Base-by-base conservation (phyloP, 2,113 vertebrate species). In the Psilopogon haemacephalus region DNA sequence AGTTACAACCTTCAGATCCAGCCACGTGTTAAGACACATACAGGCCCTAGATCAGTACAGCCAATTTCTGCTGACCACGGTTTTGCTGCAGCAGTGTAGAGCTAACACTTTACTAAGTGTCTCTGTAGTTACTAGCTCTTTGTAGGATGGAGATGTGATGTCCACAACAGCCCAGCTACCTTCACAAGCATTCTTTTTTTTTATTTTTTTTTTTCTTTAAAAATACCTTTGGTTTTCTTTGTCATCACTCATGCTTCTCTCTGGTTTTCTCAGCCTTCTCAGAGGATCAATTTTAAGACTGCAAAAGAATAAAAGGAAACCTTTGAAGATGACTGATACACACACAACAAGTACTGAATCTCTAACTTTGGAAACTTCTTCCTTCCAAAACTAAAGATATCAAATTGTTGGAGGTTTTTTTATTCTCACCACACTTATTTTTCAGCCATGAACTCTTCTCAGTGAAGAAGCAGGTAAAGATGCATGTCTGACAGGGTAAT, bases 181-280 rank as follows among this genome's bases (percentile, higher is more conserved):
- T 56, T 38, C 58, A 90, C 6, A 62, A 26, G 1, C 82, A 15
- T 71, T 65, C 59, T 18, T 2, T 19, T 42, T 38, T 71, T 26
- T 27, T 65, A 63, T 18, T 2, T 19, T 42, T 38, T 71, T 26
- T 27, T 16, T 32, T 38, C 18, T 75, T 85, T 64, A 76, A 80
- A 89, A 86, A 83, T 97, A 97, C 96, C 97, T 97, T 96, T 97
- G 96, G 94, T 97, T 97, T 93, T 97, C 94, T 84, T 96, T 96
- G 90, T 97, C 97, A 90, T 97, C 97, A 0, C 97, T 97, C 97
- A 97, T 97, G 83, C 97, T 97, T 96, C 96, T 96, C 74, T 97
- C 97, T 38, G 97, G 96, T 92, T 95, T 97, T 60, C 93, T 95
- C 91, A 97, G 1, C 35, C 95, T 97, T 88, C 93, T 96, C 67